Base-by-base conservation (phyloP, 2,113 vertebrate species). In the Sander lucioperca region DNA sequence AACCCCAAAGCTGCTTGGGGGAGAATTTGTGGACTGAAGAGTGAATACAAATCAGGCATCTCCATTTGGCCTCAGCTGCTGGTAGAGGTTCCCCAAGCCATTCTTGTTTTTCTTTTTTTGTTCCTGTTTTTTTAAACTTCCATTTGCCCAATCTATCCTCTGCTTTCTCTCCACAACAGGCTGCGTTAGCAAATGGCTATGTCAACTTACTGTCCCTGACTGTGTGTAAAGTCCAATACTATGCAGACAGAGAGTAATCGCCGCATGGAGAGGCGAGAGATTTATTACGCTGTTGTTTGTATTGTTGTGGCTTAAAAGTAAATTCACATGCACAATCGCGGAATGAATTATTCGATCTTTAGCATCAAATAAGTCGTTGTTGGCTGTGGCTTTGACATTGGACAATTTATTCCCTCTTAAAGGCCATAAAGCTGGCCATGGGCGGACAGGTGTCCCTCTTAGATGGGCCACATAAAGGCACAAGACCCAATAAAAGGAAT, bases 401-500 rank as follows among this genome's bases (percentile, higher is more conserved):
- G 78, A 89, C 74, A 92, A 94, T 95, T 92, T 88, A 94, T 95
- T 91, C 66, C 84, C 79, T 88, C 80, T 67, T 62, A 16, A 43
- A 43, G 69, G 27, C 83, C 88, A 75, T 91, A 93, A 94, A 94
- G 92, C 75, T 67, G 85, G 78, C 84, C 87, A 90, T 89, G 91
- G 94, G 91, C 82, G 91, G 93, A 94, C 92, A 90, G 88, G 91
- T 87, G 54, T 88, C 87, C 91, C 87, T 82, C 83, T 88, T 59
- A 73, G 87, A 93, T 90, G 89, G 86, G 86, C 91, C 93, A 87
- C 92, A 94, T 94, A 93, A 96, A 94, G 91, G 89, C 89, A 83
- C 88, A 83, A 85, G 90, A 92, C 92, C 89, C 93, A 88, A 93
- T 95, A 94, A 95, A 96, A 94, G 79, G 93, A 94, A 94, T 94